phyloP scores from a whole-genome alignment of 1,140 invertebrate species.

The Tyrophagus putrescentiae region DNA sequence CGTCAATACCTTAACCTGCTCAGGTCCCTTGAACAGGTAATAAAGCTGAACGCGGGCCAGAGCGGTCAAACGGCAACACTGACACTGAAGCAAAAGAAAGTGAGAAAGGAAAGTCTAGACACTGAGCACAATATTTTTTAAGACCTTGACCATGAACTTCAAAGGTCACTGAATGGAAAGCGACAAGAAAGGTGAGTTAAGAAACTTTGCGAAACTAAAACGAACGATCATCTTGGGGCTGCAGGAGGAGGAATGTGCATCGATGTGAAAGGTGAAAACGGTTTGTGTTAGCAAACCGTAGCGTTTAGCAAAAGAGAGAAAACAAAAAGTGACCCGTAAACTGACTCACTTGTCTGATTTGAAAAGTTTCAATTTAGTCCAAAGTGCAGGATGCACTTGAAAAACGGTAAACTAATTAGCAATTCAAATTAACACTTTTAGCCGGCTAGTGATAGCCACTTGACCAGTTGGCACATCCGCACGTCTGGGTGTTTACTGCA shows the following conservation, averaged over 20 bases:
- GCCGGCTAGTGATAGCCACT: not conserved
- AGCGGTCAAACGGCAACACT: not conserved
- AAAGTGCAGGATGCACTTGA: too few species aligned
- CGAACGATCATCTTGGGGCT: not conserved
- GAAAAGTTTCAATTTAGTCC: too few species aligned
- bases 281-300: not conserved
- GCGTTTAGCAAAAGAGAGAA: not conserved
- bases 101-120: not conserved
- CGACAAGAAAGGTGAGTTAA: not conserved
- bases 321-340: too few species aligned
- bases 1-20: not conserved
- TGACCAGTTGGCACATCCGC: not conserved
- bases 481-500: not conserved
- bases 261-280: not conserved
- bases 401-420: not conserved
- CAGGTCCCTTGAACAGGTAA: not conserved
- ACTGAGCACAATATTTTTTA: not conserved
- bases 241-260: not conserved
- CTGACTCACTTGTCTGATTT: too few species aligned
- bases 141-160: constrained; percentile 11
- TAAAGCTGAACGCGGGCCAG: not conserved
- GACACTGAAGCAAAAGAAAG: not conserved
- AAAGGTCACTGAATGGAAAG: not conserved
- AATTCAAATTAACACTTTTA: constrained; percentile 6
- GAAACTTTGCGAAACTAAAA: not conserved